Percentiles rank a stretch among this genome's conserved stretches.
phyloP scores from a whole-genome alignment of 2,113 vertebrate genomes.

The Elephas maximus region DNA sequence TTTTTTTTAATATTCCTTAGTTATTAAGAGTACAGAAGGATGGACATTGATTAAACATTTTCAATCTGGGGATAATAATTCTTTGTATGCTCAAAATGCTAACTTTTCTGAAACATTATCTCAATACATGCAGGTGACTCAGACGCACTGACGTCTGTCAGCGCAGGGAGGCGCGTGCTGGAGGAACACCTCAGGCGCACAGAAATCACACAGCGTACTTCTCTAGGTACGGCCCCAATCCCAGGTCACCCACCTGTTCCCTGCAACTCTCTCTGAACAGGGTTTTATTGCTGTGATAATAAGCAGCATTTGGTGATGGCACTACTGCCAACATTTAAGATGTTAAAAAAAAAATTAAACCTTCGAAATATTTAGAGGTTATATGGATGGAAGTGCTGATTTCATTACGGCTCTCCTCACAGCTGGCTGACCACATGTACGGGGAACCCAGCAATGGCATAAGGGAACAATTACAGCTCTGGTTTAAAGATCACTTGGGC shows the following conservation, averaged over 20 bases:
- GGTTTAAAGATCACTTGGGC: not conserved
- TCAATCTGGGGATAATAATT: not conserved
- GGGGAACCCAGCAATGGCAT: not conserved
- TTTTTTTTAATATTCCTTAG: no score
- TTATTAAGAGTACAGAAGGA: not conserved
- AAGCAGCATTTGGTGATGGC: not conserved
- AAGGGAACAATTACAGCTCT: not conserved
- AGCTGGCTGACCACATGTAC: not conserved
- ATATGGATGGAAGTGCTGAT: not conserved
- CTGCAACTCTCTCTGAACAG: slow-evolving; percentile 61
- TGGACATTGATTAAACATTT: not conserved
- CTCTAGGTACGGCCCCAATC: not conserved
- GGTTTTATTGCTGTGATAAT: slow-evolving; percentile 81
- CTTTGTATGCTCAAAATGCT: not conserved
- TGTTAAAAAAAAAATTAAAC: slow-evolving; percentile 64
- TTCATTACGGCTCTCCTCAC: not conserved
- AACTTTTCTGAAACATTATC: not conserved
- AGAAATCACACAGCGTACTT: slow-evolving; percentile 5
- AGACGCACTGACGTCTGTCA: slow-evolving; percentile 23
- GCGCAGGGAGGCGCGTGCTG: slow-evolving; percentile 71
- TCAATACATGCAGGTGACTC: not conserved
- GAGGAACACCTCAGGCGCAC: no score
- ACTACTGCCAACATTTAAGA: slow-evolving; percentile 70
- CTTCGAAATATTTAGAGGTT: not conserved
- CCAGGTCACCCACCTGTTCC: slow-evolving; percentile 55